Evolutionary conservation across 1,140 invertebrate genomes (phyloP), one percentile per base, ranked within the genome.

Genomic region (Megathymus violae): DNA sequence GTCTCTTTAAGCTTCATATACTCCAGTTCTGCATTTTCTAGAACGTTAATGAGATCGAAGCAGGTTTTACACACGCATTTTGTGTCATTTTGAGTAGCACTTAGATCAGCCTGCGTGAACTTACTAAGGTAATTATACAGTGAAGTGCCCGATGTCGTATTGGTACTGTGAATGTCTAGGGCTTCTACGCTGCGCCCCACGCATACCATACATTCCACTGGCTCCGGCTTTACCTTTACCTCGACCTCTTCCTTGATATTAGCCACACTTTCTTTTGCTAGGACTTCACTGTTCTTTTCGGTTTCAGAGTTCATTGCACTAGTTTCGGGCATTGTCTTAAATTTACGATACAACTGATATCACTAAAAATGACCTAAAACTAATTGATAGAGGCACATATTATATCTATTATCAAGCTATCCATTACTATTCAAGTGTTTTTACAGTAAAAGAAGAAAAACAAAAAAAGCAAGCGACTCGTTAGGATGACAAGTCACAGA

Each of bases 21-120:
- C 43, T 88, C 86, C 15, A 80, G 43, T 62, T 90, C 88, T 7
- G 88, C 76, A 36, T 78, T 76, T 64, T 90, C 86, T 22, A 90
- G 62, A 17, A 87, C 68, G 59, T 87, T 82, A 41, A 90, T 74
- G 48, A 90, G 77, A 10, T 88, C 82, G 44, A 73, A 74, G 60
- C 88, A 90, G 38, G 61, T 75, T 54, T 84, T 85, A 51, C 88
- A 90, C n/a, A 87, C 71, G 46, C 64, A 76, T 67, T 80, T 85
- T 47, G 75, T 62, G 36, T 54, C 59, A 47, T 60, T 71, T 11
- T 70, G 64, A 13, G 72, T 50, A 11, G 60, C 62, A 6, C 41
- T 59, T 15, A 85, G 16, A 38, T 78, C 75, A 11, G 67, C 51
- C 17, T 78, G 73, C 9, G 81, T 80, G 41, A 75, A 82, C 59